These are phyloP conservation scores for Centruroides sculpturatus DNA, from an alignment of 1,140 invertebrate genomes.

Conservation along the genomic window DNA sequence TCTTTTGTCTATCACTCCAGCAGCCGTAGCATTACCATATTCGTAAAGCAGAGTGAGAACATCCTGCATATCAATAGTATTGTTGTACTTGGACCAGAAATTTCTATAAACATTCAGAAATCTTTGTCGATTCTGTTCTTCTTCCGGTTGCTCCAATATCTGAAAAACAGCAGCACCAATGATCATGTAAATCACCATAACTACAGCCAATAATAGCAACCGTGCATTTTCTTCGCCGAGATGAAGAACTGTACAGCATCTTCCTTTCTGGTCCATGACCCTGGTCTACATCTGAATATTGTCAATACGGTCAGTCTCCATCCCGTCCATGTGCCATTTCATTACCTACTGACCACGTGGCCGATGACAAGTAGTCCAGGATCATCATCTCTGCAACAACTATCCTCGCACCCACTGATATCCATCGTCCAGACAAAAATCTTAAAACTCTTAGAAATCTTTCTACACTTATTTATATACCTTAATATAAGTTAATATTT, in stretches of 20 bases:
- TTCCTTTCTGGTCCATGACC: conserved; percentile 6
- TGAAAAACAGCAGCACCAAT: conserved; percentile 45
- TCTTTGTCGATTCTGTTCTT: conserved; percentile 29
- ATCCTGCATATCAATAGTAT: conserved; percentile 32
- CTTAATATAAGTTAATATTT: no score
- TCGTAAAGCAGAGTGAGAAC: conserved; percentile 39
- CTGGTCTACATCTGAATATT: neutral
- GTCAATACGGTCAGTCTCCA: neutral
- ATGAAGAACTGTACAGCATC: conserved; percentile 29
- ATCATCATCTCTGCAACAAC: no score
- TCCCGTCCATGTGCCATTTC: no score
- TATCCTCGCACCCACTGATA: no score
- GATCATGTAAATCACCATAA: conserved; percentile 46
- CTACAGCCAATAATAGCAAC: conserved; percentile 43
- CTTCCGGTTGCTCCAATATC: conserved; percentile 39
- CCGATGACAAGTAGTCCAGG: no score
- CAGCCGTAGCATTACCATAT: conserved; percentile 42
- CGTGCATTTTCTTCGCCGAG: conserved; percentile 49
- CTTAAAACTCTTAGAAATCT: no score
- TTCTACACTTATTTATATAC: no score
- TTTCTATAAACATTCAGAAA: conserved; percentile 34
- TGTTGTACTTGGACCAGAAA: conserved; percentile 29
- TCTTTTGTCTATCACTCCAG: conserved; percentile 39
- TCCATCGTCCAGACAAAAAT: no score
- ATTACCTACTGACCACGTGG: no score